phyloP scores from a whole-genome alignment of 2,797 vertebrate genomes.

The Gymnocypris eckloni region DNA sequence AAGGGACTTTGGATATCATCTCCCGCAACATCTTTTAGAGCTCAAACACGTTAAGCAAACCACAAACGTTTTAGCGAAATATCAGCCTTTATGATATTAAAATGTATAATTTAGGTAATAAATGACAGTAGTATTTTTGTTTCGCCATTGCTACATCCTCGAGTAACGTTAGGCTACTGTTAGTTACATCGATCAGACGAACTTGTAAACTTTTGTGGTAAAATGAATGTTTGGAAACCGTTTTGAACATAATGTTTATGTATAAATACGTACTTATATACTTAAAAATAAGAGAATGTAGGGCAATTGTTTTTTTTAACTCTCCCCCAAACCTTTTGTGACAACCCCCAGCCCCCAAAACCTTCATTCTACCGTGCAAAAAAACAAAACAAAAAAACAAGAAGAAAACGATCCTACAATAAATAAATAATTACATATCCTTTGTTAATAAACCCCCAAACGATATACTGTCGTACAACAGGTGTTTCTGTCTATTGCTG shows the following conservation, averaged over 20 bases:
- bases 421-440: too few species aligned
- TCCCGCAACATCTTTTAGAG: background rate
- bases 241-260: background rate
- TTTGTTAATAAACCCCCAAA: background rate
- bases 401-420: background rate
- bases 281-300: background rate
- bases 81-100: background rate
- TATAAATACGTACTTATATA: background rate
- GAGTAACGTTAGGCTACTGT: background rate
- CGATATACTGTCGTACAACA: conserved; percentile 1
- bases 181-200: background rate
- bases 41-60: background rate
- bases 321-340: background rate
- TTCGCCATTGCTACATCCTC: background rate
- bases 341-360: background rate
- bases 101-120: background rate
- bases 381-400: background rate
- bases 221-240: background rate
- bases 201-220: background rate
- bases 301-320: too few species aligned
- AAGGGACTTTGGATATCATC: background rate
- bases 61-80: background rate
- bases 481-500: background rate
- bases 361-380: background rate
- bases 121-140: background rate